Evolutionary conservation across 2,888 invertebrate species (phyloP), one percentile per base, ranked within the genome.

Genomic region (Eubasilissa splendida): DNA sequence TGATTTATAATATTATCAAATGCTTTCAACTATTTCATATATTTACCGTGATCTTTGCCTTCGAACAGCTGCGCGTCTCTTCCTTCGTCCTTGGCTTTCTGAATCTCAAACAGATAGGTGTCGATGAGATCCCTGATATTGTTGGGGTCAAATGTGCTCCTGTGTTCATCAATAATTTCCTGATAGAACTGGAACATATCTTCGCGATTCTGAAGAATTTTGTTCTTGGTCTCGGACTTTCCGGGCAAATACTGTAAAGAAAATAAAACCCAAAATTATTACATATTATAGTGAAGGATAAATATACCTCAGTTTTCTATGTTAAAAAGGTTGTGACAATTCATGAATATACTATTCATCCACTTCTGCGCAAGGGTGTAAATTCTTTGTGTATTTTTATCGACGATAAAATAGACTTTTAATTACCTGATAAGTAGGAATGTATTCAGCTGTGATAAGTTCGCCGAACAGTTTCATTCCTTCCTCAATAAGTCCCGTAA

Each of bases 181-280:
- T 95, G 95, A 86, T 97, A 95, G 88, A 96, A 97, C 58, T 91
- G 90, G 63, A 95, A 95, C 95, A 97, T 97, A 88, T 97, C 96
- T 83, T 91, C 92, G 0, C 96, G 94, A 87, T 97, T 97, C 88
- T 91, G 89, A 52, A 88, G 90, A 9, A 93, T 91, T 86, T 92
- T 92, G 85, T 91, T 90, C 85, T 92, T 92, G n/a, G 92, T 92
- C 85, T 89, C 89, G n/a, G 91, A 90, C 85, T 93, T 92, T 63
- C 92, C 92, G 65, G 93, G 93, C 63, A 93, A 88, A 85, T 93
- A 93, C 89, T 93, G 89, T 50, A 85, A 83, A 84, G 80, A 86
- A 77, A 70, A 75, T 14, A 12, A 75, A 8, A 0, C n/a, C 42
- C n/a, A 50, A 5, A 3, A 66, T 60, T 59, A 50, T 54, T 8